Base-by-base conservation (phyloP, 2,113 vertebrate genomes). In the Atrichornis clamosus region DNA sequence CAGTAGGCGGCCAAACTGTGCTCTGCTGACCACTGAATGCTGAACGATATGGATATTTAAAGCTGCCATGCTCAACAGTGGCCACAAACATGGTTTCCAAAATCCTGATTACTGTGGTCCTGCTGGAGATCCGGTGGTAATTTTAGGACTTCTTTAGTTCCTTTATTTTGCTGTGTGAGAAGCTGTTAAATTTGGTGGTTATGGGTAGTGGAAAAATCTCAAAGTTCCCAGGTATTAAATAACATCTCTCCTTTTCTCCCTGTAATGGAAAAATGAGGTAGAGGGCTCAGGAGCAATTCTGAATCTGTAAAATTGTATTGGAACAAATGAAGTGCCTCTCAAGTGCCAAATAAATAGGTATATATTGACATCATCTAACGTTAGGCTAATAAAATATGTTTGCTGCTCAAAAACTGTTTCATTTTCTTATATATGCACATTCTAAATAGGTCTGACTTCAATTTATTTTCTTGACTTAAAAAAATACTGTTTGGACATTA, bases 391-490 rank as follows among this genome's bases (percentile, higher is more conserved):
- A 65, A 79, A 89, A 39, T 70, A 49, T 28, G 26, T 53, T 70
- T 93, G 76, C 86, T 89, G 83, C 86, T 84, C 56, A 89, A 77
- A 95, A 69, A 7, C 18, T 0, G 0, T 87, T 93, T 84, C 7
- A 84, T 84, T 93, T 95, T 77, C 73, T 80, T 85, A 3, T 74
- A 63, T 77, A 73, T 89, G 60, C 17, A 35, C 42, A 8, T 90
- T 86, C 60, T 52, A 81, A 95, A 77, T 86, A 88, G 42, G 9
- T 81, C 55, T 70, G 83, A 13, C 26, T 95, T 93, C 64, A 93
- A 15, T 95, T 67, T 67, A 30, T 90, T 85, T 92, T 84, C 76
- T 93, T 84, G 68, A 87, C 39, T 87, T 86, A 0, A 72, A 13
- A 74, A 55, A 80, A 89, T 64, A 14, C n/a, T 70, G 55, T 88